Conservation (phyloP, 2,797 vertebrate genomes). For the Diceros bicornis region DNA sequence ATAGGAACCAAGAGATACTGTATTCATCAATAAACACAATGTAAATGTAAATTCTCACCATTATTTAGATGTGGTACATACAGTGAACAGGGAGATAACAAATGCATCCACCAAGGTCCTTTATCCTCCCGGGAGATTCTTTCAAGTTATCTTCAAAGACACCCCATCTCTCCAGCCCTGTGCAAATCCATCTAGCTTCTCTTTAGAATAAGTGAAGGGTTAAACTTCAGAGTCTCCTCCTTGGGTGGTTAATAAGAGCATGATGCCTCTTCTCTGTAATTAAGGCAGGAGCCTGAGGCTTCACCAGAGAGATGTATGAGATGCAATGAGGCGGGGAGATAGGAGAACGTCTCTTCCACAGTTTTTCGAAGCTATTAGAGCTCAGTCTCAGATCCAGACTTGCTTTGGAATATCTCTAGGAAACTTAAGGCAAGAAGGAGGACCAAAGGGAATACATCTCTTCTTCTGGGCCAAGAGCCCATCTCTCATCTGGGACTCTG, state of each 20-base stretch:
- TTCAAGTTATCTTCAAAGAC: constrained; percentile 4
- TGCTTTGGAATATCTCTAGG: background rate
- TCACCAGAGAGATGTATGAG: background rate
- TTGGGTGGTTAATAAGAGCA: constrained; percentile 36
- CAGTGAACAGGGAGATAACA: background rate
- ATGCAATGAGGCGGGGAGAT: background rate
- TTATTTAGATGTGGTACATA: background rate
- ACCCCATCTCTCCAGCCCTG: background rate
- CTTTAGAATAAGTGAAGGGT: constrained; percentile 56
- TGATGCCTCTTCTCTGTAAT: constrained; percentile 32
- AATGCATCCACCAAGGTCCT: background rate
- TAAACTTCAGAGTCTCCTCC: constrained; percentile 10
- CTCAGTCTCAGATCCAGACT: background rate
- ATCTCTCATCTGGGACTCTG: background rate
- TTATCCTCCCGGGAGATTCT: background rate
- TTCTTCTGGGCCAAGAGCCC: background rate
- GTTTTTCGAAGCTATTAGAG: background rate
- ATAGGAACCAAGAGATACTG: background rate
- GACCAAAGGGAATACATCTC: background rate
- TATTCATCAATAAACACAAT: background rate
- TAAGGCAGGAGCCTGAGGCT: constrained; percentile 56
- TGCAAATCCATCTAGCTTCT: background rate
- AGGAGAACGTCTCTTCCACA: accelerated
- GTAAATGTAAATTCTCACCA: background rate
- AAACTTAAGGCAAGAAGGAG: background rate